Base-by-base conservation (phyloP, 2,888 invertebrate genomes). In the Cryptophagus acutangulus region DNA sequence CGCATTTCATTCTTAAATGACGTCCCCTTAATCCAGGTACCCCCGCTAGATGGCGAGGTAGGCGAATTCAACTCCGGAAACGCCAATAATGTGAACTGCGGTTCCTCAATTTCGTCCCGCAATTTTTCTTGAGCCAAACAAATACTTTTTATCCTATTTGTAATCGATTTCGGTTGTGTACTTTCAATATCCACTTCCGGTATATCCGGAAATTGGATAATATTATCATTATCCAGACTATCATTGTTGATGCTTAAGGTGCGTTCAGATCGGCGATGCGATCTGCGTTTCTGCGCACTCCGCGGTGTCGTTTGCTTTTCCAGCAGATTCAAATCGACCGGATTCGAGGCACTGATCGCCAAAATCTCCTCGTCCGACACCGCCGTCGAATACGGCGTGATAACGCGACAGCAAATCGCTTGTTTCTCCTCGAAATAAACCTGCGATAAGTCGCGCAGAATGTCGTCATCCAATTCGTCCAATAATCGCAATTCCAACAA, bases 321-420 rank as follows among this genome's bases (percentile, higher is more conserved):
- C 20, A 69, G 61, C 24, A 74, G 54, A 6, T 74, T 69, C 29
- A 78, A 55, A 41, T 74, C 71, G 1, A 77, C 65, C 0, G 76
- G 74, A 49, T 60, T 65, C 15, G 48, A 62, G 39, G 66, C 69
- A 9, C 66, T 67, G 10, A 69, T 69, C 33, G 71, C 70, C 20
- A 71, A 61, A 18, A 80, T 70, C 1, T 62, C 58, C 44, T 81
- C 80, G 59, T 84, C 83, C 2, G 63, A 66, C 1, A 79, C 75
- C 0, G 81, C 81, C 31, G 76, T 75, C 13, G 72, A 78, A 58
- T 79, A 80, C 0, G 85, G 84, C 0, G 84, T 83, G n/a, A 84
- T 79, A 2, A 80, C 69, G 33, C 84, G 71, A 16, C 76, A 79
- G 2, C 75, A 68, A 76, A 84, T 71, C 49, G 73, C 67, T 25